These are phyloP conservation scores for Drosophila triauraria DNA, from an alignment of 1,140 invertebrate species.

Conservation along the genomic window DNA sequence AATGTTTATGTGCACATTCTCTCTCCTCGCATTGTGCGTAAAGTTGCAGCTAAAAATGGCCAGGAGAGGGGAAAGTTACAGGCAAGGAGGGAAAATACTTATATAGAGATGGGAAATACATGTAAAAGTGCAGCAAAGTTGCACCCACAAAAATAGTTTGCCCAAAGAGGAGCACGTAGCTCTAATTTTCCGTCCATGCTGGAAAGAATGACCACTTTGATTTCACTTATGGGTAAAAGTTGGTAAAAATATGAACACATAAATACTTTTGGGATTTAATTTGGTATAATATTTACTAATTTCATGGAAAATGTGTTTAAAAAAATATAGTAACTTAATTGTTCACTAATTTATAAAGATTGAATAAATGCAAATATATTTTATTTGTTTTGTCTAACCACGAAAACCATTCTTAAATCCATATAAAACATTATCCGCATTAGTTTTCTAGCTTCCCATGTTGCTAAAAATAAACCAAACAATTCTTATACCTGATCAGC, in stretches of 20 bases:
- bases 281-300: too few species aligned
- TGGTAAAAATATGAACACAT: too few species aligned
- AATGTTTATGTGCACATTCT: conserved; percentile 60
- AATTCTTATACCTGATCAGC: background rate
- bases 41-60: conserved; percentile 41
- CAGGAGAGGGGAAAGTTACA: conserved; percentile 10
- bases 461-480: background rate
- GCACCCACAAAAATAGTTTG: conserved; percentile 5
- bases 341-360: background rate
- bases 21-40: conserved; percentile 58
- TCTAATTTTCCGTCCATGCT: background rate
- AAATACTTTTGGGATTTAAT: background rate
- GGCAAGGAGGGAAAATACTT: background rate
- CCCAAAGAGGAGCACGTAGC: background rate
- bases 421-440: background rate
- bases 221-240: background rate
- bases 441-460: too few species aligned
- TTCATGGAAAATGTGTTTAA: background rate
- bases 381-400: background rate
- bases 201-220: background rate
- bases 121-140: background rate
- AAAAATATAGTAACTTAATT: background rate
- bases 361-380: background rate
- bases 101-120: background rate
- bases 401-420: background rate